phyloP scores from a whole-genome alignment of 2,797 vertebrate genomes.

The Morus bassanus region DNA sequence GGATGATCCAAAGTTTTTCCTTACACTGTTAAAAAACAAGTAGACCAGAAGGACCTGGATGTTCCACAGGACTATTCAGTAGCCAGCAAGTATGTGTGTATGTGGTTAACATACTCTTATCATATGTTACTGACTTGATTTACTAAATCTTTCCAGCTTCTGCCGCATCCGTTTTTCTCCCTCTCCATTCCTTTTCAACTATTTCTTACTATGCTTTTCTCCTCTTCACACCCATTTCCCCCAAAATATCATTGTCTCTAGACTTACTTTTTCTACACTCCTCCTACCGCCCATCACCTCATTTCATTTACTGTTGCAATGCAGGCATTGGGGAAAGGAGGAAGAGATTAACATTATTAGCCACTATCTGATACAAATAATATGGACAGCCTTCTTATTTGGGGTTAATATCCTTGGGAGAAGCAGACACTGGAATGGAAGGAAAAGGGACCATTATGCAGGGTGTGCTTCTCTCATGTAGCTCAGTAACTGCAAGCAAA shows the following conservation, averaged over 20 bases:
- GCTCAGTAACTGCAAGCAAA: background rate
- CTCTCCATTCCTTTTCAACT: background rate
- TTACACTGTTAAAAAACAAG: background rate
- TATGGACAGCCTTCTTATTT: background rate
- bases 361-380: background rate
- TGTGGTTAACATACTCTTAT: background rate
- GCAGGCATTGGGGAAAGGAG: background rate
- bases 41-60: background rate
- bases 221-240: background rate
- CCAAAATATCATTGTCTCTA: background rate
- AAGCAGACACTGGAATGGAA: background rate
- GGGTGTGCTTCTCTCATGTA: background rate
- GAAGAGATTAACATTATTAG: background rate
- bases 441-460: background rate
- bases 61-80: accelerated
- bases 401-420: background rate
- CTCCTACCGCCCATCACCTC: background rate
- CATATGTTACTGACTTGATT: background rate
- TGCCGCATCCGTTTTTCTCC: background rate
- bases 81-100: background rate
- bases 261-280: background rate
- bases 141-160: background rate
- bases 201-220: background rate
- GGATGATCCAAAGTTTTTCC: background rate
- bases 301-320: background rate